Conservation (phyloP, 2,113 vertebrate genomes). For the Pterocles orientalis region DNA sequence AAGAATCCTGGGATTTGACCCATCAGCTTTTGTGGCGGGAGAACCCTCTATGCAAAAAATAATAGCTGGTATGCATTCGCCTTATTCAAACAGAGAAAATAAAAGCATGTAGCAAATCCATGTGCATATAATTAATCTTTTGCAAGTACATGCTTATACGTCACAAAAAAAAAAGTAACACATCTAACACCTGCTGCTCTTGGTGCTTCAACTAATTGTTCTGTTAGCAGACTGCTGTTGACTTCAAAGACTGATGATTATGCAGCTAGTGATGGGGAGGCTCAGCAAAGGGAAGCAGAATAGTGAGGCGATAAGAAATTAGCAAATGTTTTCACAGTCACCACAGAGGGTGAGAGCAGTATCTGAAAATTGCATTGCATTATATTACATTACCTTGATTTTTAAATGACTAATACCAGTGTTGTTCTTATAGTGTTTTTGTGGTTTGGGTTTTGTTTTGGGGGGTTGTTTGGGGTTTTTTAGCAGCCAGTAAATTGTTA, state of each 20-base stretch:
- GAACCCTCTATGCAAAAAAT: background rate
- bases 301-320: background rate
- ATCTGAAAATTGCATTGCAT: background rate
- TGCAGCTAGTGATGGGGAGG: background rate
- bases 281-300: background rate
- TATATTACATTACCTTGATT: background rate
- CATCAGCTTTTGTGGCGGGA: background rate
- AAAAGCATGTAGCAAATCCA: background rate
- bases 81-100: background rate
- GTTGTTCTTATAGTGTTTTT: background rate
- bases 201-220: conserved; percentile 20
- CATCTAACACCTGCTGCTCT: background rate
- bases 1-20: background rate
- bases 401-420: background rate
- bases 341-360: background rate
- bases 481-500: background rate
- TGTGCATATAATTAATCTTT: background rate
- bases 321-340: background rate
- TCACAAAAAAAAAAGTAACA: background rate
- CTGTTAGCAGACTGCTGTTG: background rate
- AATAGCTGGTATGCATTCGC: background rate
- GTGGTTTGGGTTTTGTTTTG: background rate
- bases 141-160: background rate
- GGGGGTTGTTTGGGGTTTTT: background rate
- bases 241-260: conserved; percentile 12